Evolutionary conservation across 2,888 invertebrate species (phyloP).

Genomic region (Tipula confusa): DNA sequence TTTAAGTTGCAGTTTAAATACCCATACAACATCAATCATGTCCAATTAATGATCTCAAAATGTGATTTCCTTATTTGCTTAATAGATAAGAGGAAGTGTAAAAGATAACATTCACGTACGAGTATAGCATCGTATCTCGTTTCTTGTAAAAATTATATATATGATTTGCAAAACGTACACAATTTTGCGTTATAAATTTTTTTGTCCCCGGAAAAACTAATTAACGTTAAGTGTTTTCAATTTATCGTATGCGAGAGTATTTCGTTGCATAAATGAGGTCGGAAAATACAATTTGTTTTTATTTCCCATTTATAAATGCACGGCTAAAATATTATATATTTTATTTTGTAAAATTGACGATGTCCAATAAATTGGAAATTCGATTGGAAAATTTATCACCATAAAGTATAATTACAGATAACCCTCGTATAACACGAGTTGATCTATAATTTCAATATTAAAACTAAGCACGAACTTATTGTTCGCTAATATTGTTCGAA

Average conservation of each 20-base stretch:
- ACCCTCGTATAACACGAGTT: no score
- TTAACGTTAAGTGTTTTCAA: slow-evolving; percentile 3
- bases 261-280: background rate
- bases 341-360: no score
- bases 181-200: background rate
- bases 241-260: background rate
- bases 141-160: background rate
- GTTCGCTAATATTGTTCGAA: no score
- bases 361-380: no score
- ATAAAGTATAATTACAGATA: no score
- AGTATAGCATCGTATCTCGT: background rate
- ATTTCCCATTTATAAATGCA: background rate
- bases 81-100: background rate
- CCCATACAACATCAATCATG: background rate
- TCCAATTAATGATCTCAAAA: background rate
- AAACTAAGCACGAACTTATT: no score
- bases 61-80: background rate
- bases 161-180: background rate
- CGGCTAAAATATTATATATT: no score
- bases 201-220: background rate
- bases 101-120: background rate
- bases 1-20: background rate
- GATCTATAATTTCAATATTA: no score
- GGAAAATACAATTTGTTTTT: background rate
- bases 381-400: no score